These are phyloP conservation scores for Vireo griseus DNA, from an alignment of 2,797 vertebrate species.

Conservation along the genomic window DNA sequence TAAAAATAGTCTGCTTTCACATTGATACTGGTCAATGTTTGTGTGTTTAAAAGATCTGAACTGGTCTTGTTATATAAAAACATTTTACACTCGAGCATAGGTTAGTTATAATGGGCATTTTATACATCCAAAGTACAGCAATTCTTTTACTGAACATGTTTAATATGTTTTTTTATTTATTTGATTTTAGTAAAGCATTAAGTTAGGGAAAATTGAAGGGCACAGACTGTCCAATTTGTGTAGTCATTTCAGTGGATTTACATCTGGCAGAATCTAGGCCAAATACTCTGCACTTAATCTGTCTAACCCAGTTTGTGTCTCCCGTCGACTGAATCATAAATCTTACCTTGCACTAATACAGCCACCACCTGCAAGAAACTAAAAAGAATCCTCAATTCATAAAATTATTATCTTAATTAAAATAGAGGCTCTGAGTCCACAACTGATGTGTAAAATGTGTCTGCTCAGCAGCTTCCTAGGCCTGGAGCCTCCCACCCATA, in stretches of 20 bases:
- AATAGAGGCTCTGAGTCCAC: not conserved
- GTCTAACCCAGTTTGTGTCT: not conserved
- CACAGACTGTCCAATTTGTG: not conserved
- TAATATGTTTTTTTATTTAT: not conserved
- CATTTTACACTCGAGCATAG: not conserved
- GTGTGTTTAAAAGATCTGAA: not conserved
- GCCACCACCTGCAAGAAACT: not conserved
- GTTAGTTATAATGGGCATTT: not conserved
- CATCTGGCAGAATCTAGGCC: constrained; percentile 25
- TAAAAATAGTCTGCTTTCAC: not conserved
- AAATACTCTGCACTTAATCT: not conserved
- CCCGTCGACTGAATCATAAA: not conserved
- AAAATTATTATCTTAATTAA: not conserved
- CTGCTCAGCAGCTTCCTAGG: not conserved
- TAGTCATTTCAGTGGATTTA: not conserved
- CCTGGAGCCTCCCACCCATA: not conserved
- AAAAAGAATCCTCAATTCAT: not conserved
- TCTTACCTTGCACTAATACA: not conserved
- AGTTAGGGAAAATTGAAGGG: not conserved
- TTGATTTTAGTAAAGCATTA: not conserved
- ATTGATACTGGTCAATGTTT: not conserved
- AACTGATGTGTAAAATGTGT: not conserved
- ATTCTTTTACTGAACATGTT: not conserved
- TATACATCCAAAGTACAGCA: not conserved
- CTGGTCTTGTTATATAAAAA: not conserved